Evolutionary conservation across 2,113 vertebrate species (phyloP).

Genomic region (Ancistrus triradiatus): DNA sequence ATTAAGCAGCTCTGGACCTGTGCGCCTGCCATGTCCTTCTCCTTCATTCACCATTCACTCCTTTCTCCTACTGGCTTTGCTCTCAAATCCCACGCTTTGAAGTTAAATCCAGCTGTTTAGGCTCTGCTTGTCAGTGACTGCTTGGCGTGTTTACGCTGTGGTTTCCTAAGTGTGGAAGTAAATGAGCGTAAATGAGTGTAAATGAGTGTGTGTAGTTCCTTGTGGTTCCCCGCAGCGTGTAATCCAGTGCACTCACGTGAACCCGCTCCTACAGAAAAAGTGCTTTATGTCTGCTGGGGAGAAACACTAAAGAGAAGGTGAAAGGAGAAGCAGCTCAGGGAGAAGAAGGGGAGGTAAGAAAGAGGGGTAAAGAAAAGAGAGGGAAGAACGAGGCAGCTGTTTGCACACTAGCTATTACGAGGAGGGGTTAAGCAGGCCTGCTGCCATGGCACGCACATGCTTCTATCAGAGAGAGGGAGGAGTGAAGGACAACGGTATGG

Average conservation of each 20-base stretch:
- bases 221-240: conserved; percentile 9
- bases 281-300: conserved; percentile 35
- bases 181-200: conserved; percentile 11
- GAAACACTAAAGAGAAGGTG: conserved; percentile 25
- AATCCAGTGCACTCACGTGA: conserved; percentile 52
- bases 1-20: conserved; percentile 14
- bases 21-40: conserved; percentile 55
- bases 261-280: conserved; percentile 44
- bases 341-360: conserved; percentile 28
- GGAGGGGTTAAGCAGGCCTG: conserved; percentile 41
- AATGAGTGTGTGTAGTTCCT: conserved; percentile 12
- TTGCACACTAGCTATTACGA: conserved; percentile 37
- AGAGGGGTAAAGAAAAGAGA: conserved; percentile 23
- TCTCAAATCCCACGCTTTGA: conserved; percentile 19
- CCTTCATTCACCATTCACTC: conserved; percentile 25
- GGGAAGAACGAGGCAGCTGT: conserved; percentile 44
- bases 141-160: conserved; percentile 20
- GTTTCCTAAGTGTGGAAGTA: conserved; percentile 28
- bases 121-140: neutral
- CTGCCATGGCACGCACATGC: conserved; percentile 43
- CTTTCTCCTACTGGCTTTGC: neutral
- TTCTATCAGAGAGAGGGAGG: conserved; percentile 25
- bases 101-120: conserved; percentile 15
- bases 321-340: conserved; percentile 43
- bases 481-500: neutral